Evolutionary conservation across 2,888 invertebrate genomes (phyloP).

Genomic region (Buathra laborator): DNA sequence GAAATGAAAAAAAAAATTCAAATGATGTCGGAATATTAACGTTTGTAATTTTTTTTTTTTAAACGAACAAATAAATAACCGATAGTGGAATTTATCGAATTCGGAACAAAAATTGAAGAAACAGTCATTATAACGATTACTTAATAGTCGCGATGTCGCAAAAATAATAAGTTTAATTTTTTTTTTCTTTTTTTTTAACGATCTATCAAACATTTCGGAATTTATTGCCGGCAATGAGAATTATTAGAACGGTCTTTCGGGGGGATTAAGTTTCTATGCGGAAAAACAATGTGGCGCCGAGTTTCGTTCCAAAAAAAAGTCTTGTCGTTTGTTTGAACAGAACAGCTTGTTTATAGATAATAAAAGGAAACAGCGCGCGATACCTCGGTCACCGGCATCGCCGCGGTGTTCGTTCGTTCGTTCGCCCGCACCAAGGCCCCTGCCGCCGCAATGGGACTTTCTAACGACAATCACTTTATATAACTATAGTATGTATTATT

Average conservation of each 20-base stretch:
- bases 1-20: no score
- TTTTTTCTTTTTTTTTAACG: no score
- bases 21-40: no score
- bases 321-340: conserved; percentile 52
- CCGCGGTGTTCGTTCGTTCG: conserved; percentile 45
- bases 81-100: no score
- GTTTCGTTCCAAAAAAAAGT: conserved; percentile 13
- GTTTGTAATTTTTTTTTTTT: no score
- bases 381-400: conserved; percentile 35
- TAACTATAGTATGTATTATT: conserved; percentile 75
- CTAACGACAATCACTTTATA: conserved; percentile 80
- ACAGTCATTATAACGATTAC: no score
- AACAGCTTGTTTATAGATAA: conserved; percentile 56
- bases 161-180: no score
- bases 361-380: conserved; percentile 69
- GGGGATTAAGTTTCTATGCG: not conserved
- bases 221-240: not conserved
- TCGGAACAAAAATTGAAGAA: no score
- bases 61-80: no score
- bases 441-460: conserved; percentile 74
- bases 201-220: no score
- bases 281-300: not conserved
- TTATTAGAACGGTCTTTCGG: not conserved
- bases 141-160: no score
- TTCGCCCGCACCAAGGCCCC: conserved; percentile 75